phyloP scores from a whole-genome alignment of 2,888 invertebrate species.

The Acleris sparsana region DNA sequence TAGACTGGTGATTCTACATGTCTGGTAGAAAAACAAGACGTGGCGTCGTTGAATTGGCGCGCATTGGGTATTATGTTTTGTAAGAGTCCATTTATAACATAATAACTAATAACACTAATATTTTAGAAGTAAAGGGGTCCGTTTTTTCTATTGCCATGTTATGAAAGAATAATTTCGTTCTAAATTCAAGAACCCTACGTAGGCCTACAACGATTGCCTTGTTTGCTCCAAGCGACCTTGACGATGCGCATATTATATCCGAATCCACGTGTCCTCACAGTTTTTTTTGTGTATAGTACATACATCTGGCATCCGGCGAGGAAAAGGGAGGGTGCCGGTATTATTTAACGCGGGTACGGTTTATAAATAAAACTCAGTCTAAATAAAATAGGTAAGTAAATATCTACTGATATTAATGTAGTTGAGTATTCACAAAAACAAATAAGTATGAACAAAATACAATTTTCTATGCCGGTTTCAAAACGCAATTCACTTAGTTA shows the following conservation, averaged over 20 bases:
- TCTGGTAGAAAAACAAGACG: conserved; percentile 9
- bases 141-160: conserved; percentile 25
- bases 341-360: conserved; percentile 14
- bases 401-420: conserved; percentile 1
- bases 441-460: background rate
- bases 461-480: background rate
- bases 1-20: conserved; percentile 14
- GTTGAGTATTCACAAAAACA: background rate
- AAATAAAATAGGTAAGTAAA: background rate
- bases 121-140: conserved; percentile 1
- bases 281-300: conserved; percentile 31
- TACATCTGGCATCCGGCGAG: conserved; percentile 36
- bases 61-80: too few species aligned
- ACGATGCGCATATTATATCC: conserved; percentile 45
- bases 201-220: conserved; percentile 45
- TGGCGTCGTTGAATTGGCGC: conserved; percentile 1
- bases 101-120: conserved; percentile 7
- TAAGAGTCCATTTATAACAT: too few species aligned
- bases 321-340: conserved; percentile 27
- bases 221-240: conserved; percentile 61
- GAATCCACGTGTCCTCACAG: conserved; percentile 35
- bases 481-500: too few species aligned
- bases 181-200: conserved; percentile 37
- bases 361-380: background rate
- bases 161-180: conserved; percentile 44